Evolutionary conservation across 1,140 invertebrate genomes (phyloP), one percentile per base, ranked within the genome.

Genomic region (Tribolium madens): DNA sequence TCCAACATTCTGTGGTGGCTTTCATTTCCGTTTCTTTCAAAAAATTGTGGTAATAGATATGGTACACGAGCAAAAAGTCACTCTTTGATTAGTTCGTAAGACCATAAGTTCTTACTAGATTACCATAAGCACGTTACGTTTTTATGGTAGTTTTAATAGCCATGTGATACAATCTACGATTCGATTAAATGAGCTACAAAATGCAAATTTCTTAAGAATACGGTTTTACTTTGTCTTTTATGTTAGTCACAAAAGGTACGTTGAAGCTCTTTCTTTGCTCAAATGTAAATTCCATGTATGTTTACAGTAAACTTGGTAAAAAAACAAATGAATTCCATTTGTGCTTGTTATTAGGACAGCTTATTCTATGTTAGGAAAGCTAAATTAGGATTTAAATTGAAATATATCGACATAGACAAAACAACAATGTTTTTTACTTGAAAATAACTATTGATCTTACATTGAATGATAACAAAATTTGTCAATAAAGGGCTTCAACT

Each of bases 211-310:
- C 36, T 10, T 42, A 2, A 42, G 9, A 9, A n/a, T 42, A 42
- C 36, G 52, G 17, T 57, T 0, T 21, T 57, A 21, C 6, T 50
- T 50, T 57, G 52, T 21, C 17, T 57, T n/a, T 57, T 26, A 26
- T 57, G 52, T 57, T 57, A 18, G 52, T 18, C 6, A 57, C 52
- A 57, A 57, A n/a, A 57, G 52, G 21, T 21, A 18, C 17, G 52
- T 52, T 52, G 6, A 47, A 13, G 13, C 47, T 50, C 7, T 50
- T 50, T 17, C 15, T 50, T 50, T 17, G 5, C 1, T 14, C 13
- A 50, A 57, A 57, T 57, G 52, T 57, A 57, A 57, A 57, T 57
- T 57, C 52, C 52, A 18, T 57, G 52, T 57, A 21, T 57, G 17
- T 57, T 18, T 57, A 57, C 52, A 57, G 17, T 18, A 57, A 57